Conservation (phyloP, 2,888 invertebrate genomes). For the Drosophila lutescens region DNA sequence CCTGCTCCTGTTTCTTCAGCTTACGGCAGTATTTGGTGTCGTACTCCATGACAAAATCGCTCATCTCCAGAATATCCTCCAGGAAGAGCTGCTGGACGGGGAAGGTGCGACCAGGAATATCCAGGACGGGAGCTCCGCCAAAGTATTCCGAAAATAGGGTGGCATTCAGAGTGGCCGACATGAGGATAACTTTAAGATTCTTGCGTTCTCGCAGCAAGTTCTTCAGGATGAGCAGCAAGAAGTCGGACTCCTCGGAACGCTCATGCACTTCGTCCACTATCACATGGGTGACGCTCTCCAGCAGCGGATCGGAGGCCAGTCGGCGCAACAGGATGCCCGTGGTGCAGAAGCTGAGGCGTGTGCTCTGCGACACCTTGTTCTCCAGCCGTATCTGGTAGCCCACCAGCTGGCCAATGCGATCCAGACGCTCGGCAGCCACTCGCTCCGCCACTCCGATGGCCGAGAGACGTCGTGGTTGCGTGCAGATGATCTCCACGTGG, state of each 20-base stretch:
- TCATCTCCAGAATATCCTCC: conserved; percentile 91
- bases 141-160: conserved; percentile 94
- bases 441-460: conserved; percentile 96
- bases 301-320: conserved; percentile 90
- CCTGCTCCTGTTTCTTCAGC: conserved; percentile 86
- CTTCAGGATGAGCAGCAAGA: conserved; percentile 92
- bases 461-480: conserved; percentile 95
- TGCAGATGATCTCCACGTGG: conserved; percentile 94
- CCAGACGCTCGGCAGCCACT: conserved; percentile 93
- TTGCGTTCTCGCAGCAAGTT: conserved; percentile 89
- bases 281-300: conserved; percentile 92
- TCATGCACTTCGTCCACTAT: conserved; percentile 97
- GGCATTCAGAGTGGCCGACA: conserved; percentile 97
- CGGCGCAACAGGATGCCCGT: conserved; percentile 95
- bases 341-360: conserved; percentile 95
- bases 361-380: conserved; percentile 90
- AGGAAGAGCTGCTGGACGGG: conserved; percentile 92
- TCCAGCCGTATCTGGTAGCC: conserved; percentile 91
- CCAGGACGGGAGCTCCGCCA: conserved; percentile 89
- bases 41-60: conserved; percentile 87
- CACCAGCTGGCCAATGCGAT: conserved; percentile 85
- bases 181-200: conserved; percentile 93
- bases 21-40: conserved; percentile 87
- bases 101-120: conserved; percentile 93
- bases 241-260: conserved; percentile 95